Percentiles rank a stretch among this genome's conserved stretches.
Conservation (phyloP, 2,888 invertebrate species). For the Pseudococcus longispinus region DNA sequence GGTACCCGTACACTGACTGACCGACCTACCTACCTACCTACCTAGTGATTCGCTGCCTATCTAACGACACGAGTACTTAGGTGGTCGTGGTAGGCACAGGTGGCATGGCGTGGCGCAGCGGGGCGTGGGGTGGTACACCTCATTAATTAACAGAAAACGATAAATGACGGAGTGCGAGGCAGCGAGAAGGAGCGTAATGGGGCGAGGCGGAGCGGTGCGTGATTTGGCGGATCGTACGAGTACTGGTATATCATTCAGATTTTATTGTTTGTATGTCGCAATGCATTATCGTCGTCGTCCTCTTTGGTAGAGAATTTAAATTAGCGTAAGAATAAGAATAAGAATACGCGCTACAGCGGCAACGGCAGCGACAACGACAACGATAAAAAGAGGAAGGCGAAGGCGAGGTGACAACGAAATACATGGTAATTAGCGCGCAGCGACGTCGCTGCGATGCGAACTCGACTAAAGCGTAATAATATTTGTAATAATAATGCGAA, state of each 20-base stretch:
- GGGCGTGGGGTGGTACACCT: too few relatives aligned
- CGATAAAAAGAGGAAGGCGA: background rate
- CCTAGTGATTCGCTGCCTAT: too few relatives aligned
- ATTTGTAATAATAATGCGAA: background rate
- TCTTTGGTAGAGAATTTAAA: constrained; percentile 28
- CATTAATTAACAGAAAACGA: too few relatives aligned
- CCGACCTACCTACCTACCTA: too few relatives aligned
- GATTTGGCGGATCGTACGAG: background rate
- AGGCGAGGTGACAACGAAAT: constrained; percentile 52
- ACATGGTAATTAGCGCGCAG: constrained; percentile 44
- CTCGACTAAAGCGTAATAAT: constrained; percentile 28
- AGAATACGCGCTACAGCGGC: too few relatives aligned
- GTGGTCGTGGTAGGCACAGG: too few relatives aligned
- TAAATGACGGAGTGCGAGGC: too few relatives aligned
- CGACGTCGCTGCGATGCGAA: background rate
- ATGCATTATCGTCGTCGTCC: constrained; percentile 10
- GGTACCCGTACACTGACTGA: too few relatives aligned
- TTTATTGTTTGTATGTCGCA: constrained; percentile 46
- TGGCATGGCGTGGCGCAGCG: too few relatives aligned
- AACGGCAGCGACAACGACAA: background rate
- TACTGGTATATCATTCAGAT: background rate
- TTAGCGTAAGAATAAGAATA: background rate
- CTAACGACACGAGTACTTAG: too few relatives aligned
- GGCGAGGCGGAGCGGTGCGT: too few relatives aligned
- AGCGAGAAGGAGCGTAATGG: too few relatives aligned